Conservation (phyloP, 2,113 vertebrate genomes). For the Garra rufa region DNA sequence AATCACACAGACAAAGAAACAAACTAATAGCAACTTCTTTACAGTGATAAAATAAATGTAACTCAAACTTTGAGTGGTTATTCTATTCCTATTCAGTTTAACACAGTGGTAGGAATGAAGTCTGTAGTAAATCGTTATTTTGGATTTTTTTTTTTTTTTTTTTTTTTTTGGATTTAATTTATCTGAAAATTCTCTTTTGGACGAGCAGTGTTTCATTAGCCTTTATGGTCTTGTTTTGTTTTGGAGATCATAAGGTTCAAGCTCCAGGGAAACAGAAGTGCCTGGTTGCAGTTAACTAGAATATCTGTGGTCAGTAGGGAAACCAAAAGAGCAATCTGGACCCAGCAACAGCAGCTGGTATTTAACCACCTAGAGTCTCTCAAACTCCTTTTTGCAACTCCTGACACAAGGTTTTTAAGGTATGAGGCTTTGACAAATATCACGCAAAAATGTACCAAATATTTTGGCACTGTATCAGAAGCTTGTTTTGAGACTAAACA, state of each 20-base stretch:
- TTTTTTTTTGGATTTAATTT: too few species aligned
- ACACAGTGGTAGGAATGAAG: background rate
- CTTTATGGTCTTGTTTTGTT: constrained; percentile 29
- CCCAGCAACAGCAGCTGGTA: constrained; percentile 18
- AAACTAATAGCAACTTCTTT: background rate
- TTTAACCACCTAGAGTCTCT: constrained; percentile 2
- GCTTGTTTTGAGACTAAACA: constrained; percentile 8
- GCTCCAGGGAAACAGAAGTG: constrained; percentile 8
- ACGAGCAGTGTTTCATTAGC: background rate
- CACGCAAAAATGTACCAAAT: constrained; percentile 33
- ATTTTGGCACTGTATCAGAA: background rate
- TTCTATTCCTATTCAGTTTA: background rate
- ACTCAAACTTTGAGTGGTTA: background rate
- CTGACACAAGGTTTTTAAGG: background rate
- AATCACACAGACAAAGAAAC: background rate
- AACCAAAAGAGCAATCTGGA: constrained; percentile 23
- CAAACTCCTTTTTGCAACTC: background rate
- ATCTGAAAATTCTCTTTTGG: background rate
- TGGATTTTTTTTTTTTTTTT: too few species aligned
- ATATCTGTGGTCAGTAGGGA: constrained; percentile 47
- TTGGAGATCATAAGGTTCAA: constrained; percentile 3
- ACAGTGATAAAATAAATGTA: background rate
- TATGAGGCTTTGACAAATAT: background rate
- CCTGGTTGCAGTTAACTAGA: constrained; percentile 39
- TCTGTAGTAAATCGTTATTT: background rate